Percentiles rank a stretch among this genome's conserved stretches.
Evolutionary conservation across 2,888 invertebrate genomes (phyloP).

Genomic region (Spilarctia lutea): DNA sequence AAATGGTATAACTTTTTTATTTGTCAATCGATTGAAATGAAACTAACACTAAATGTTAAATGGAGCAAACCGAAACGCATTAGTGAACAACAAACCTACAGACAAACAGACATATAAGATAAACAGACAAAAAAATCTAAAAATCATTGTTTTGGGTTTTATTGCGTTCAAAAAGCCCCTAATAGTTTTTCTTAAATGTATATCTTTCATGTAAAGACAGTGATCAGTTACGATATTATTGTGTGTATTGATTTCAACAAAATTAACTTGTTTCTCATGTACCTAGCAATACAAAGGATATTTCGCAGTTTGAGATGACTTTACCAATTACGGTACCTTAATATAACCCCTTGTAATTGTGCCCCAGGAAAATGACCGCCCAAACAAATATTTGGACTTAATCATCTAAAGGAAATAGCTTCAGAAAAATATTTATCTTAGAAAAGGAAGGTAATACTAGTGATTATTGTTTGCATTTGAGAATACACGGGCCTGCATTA

Average conservation of each 20-base stretch:
- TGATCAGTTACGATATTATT: no score
- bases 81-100: no score
- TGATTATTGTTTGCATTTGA: conserved; percentile 3
- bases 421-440: conserved; percentile 53
- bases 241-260: not conserved
- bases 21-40: no score
- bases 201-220: no score
- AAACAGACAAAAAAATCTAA: no score
- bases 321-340: conserved; percentile 53
- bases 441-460: conserved; percentile 20
- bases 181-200: no score
- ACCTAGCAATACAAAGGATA: conserved; percentile 19
- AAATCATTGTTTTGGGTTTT: no score
- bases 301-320: conserved; percentile 42
- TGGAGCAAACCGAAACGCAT: no score
- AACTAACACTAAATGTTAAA: no score
- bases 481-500: not conserved
- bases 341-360: conserved; percentile 50
- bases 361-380: conserved; percentile 50
- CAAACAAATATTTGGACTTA: conserved; percentile 64
- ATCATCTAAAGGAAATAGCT: conserved; percentile 65
- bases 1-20: no score
- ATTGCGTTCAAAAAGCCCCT: no score
- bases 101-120: no score
- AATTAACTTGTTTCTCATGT: not conserved